Conservation (phyloP, 2,113 vertebrate genomes). For the Athene noctua region DNA sequence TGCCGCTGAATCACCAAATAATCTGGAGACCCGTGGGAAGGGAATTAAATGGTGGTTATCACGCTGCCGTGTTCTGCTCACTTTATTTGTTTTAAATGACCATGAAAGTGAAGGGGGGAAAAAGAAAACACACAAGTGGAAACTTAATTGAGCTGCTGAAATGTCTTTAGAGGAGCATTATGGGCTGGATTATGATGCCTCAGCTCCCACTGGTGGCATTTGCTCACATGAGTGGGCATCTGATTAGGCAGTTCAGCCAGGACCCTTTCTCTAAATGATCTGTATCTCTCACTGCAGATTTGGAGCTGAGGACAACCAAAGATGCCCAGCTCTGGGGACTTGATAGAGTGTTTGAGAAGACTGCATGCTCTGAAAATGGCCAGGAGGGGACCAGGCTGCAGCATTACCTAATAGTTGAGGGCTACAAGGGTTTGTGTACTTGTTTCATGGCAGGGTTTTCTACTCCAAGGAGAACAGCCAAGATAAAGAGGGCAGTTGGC, state of each 20-base stretch:
- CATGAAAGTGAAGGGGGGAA: slow-evolving; percentile 12
- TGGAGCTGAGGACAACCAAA: not conserved
- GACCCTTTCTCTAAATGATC: not conserved
- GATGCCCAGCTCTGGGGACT: not conserved
- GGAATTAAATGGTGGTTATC: slow-evolving; percentile 46
- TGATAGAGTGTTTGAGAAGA: not conserved
- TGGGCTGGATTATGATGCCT: not conserved
- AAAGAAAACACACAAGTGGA: slow-evolving; percentile 46
- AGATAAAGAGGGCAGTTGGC: not conserved
- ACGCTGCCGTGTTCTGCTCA: not conserved
- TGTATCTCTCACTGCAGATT: not conserved
- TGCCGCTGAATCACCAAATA: slow-evolving; percentile 35
- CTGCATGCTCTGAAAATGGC: not conserved
- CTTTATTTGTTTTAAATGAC: slow-evolving; percentile 59
- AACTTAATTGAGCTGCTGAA: slow-evolving; percentile 58
- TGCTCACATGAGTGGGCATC: slow-evolving; percentile 17
- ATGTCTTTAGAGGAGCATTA: slow-evolving; percentile 44
- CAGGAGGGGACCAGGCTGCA: not conserved
- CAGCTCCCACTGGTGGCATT: slow-evolving; percentile 37
- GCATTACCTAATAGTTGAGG: fast-evolving
- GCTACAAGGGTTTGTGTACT: not conserved
- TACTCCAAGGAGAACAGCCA: not conserved
- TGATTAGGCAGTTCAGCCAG: not conserved
- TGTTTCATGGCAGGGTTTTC: not conserved
- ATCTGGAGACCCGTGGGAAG: slow-evolving; percentile 44